Evolutionary conservation across 2,797 vertebrate species (phyloP), one percentile per base, ranked within the genome.

Genomic region (Ptychadena robeensis): DNA sequence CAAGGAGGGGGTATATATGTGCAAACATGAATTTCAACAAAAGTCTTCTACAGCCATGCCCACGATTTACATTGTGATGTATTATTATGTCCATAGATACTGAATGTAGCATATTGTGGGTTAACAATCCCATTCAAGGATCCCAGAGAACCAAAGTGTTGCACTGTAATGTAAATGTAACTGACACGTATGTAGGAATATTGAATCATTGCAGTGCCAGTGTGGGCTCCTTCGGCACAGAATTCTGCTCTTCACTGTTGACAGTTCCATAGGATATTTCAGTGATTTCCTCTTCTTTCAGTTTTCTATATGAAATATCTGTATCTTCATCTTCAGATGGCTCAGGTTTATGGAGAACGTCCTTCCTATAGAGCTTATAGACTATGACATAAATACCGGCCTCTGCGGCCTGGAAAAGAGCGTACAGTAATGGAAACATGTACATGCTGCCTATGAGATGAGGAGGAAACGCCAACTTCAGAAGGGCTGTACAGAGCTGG

Each of bases 351-450:
- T 94, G 94, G 48, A 95, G 78, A 64, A 94, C 91, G 34, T 96
- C 91, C 77, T 91, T 95, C 76, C 97, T 94, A 0, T 96, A 97
- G 86, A 95, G 87, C 87, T 95, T 96, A 89, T 99, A 99, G 0
- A 83, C 93, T 87, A 99, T 90, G 86, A 99, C 96, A 87, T 98
- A 96, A 63, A 98, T 11, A 18, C 96, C 97, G 0, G 98, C 98
- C 90, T 99, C 98, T 0, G 97, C 95, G 0, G 96, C 96, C 88
- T 99, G 98, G 88, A 99, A 99, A 22, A 99, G 94, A 0, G 97
- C 97, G 0, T 98, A 99, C 0, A 99, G 96, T 89, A 99, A 91
- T 0, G 97, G 97, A 79, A 99, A 99, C 95, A 99, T 98, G 90
- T 97, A 98, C 96, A 98, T 97, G 64, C 95, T 95, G 7, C 96